Conservation (phyloP, 1,140 invertebrate genomes). For the Probaryconus sp. region DNA sequence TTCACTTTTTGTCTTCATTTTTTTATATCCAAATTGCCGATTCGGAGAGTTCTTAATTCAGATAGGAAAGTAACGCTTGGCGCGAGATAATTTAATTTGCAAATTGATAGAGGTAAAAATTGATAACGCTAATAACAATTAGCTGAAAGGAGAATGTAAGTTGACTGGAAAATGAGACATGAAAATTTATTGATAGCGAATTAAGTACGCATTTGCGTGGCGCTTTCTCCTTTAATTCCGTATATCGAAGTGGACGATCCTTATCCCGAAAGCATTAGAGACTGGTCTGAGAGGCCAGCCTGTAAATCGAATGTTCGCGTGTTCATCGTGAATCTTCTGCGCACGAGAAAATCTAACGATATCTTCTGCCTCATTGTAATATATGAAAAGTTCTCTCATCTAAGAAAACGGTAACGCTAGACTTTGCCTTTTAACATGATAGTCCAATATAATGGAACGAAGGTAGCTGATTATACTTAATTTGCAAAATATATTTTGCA, state of each 20-base stretch:
- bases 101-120: too few relatives aligned
- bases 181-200: conserved; percentile 44
- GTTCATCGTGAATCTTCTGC: conserved; percentile 40
- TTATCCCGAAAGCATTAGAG: conserved; percentile 49
- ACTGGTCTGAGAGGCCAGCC: conserved; percentile 20
- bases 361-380: conserved; percentile 14
- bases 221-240: conserved; percentile 47
- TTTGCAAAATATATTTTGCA: too few relatives aligned
- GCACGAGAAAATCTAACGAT: background rate
- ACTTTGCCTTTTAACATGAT: too few relatives aligned
- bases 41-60: too few relatives aligned
- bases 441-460: too few relatives aligned
- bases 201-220: conserved; percentile 66
- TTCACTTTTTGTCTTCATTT: too few relatives aligned
- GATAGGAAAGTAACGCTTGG: too few relatives aligned
- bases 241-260: conserved; percentile 47
- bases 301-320: conserved; percentile 66
- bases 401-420: too few relatives aligned
- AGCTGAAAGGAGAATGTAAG: conserved; percentile 23
- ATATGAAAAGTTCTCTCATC: background rate
- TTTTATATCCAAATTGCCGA: too few relatives aligned
- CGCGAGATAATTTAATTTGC: too few relatives aligned
- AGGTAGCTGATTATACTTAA: too few relatives aligned
- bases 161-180: conserved; percentile 12
- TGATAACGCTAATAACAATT: too few relatives aligned